phyloP scores from a whole-genome alignment of 2,113 vertebrate species.

The Ciconia stormi region DNA sequence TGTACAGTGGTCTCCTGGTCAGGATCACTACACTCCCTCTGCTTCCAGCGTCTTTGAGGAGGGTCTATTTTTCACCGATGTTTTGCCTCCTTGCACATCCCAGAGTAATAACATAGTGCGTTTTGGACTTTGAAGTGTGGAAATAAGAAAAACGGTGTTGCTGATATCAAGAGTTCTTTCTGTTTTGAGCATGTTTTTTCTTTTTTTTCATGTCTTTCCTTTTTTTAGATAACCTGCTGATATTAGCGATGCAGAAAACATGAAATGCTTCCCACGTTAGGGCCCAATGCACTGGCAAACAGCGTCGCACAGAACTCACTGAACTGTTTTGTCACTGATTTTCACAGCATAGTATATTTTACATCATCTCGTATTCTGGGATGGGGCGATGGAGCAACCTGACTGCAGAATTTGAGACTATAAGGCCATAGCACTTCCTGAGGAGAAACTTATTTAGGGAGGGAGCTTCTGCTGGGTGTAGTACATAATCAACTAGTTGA shows the following conservation, averaged over 20 bases:
- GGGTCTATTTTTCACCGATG: rapidly evolving
- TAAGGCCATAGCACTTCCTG: not conserved
- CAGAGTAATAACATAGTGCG: not conserved
- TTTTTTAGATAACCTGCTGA: not conserved
- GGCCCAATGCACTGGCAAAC: not conserved
- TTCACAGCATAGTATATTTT: not conserved
- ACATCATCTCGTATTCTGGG: not conserved
- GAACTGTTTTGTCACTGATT: not conserved
- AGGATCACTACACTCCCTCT: not conserved
- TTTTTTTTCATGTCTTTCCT: not conserved
- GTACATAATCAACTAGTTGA: not conserved
- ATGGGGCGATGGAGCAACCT: not conserved
- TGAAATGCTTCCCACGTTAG: not conserved
- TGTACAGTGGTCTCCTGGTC: not conserved
- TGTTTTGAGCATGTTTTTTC: not conserved
- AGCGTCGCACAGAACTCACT: not conserved
- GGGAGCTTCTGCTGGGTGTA: not conserved
- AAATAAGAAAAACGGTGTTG: not conserved
- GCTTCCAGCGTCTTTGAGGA: not conserved
- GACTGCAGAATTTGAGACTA: not conserved
- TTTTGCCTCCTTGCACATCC: not conserved
- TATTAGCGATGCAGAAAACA: not conserved
- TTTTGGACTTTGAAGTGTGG: not conserved
- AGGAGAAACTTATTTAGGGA: not conserved
- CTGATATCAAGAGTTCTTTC: not conserved